Evolutionary conservation across 2,797 vertebrate species (phyloP).

Genomic region (Falco peregrinus): DNA sequence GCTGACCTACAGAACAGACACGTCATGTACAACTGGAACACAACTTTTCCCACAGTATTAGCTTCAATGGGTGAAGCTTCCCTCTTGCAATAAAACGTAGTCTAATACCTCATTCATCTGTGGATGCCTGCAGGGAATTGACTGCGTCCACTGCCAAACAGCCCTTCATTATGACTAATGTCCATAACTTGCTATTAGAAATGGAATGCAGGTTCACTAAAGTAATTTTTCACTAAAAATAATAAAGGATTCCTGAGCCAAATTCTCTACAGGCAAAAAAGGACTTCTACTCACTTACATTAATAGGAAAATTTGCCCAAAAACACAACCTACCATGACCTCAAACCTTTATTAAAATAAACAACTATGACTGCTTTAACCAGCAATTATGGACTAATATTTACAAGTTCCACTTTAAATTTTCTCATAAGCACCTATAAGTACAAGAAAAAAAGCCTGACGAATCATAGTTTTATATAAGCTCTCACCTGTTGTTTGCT

Average conservation of each 20-base stretch:
- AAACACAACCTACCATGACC: background rate
- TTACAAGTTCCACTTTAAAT: background rate
- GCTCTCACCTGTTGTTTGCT: constrained; percentile 93
- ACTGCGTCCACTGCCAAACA: background rate
- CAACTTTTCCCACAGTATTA: constrained; percentile 7
- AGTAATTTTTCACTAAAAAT: constrained; percentile 58
- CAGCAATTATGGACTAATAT: background rate
- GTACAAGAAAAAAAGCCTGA: background rate
- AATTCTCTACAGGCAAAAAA: background rate
- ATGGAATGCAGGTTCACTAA: constrained; percentile 58
- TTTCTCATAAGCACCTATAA: background rate
- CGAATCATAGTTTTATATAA: background rate
- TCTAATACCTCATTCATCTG: background rate
- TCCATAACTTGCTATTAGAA: constrained; percentile 29
- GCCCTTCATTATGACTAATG: constrained; percentile 54
- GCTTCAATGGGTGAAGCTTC: background rate
- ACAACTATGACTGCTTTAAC: background rate
- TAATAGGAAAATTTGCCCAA: background rate
- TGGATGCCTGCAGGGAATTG: constrained; percentile 29
- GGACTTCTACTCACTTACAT: background rate
- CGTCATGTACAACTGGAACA: background rate
- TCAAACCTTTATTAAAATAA: constrained; percentile 26
- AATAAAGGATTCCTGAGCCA: constrained; percentile 13
- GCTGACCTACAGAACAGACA: constrained; percentile 12
- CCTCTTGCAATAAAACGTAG: constrained; percentile 10